Conservation (phyloP, 2,888 invertebrate genomes). For the Rhogogaster chlorosoma region DNA sequence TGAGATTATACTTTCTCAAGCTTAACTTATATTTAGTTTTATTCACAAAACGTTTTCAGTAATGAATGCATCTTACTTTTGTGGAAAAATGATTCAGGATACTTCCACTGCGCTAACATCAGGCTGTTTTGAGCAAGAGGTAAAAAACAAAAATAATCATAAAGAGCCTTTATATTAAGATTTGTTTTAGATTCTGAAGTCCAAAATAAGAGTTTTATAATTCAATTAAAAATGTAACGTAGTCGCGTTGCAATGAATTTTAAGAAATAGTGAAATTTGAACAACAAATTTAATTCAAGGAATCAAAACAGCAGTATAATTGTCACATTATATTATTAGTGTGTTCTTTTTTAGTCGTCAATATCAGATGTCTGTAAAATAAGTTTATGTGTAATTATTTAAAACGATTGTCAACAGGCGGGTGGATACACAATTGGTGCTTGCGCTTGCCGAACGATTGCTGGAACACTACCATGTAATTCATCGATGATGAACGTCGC, state of each 20-base stretch:
- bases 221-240: background rate
- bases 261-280: background rate
- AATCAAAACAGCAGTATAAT: background rate
- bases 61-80: constrained; percentile 67
- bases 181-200: background rate
- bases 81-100: constrained; percentile 72
- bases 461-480: constrained; percentile 69
- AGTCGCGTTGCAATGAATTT: background rate
- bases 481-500: constrained; percentile 56
- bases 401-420: constrained; percentile 61
- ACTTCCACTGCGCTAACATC: constrained; percentile 60
- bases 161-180: background rate
- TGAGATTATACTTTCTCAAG: background rate
- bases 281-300: background rate
- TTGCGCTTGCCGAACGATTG: constrained; percentile 67
- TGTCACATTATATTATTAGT: background rate
- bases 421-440: constrained; percentile 64
- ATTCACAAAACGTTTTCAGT: constrained; percentile 60
- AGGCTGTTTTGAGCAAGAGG: constrained; percentile 68
- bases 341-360: background rate
- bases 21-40: background rate
- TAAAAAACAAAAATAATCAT: constrained; percentile 52
- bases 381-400: constrained; percentile 32
- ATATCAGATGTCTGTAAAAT: constrained; percentile 12
- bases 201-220: background rate